Evolutionary conservation across 2,888 invertebrate species (phyloP).

Genomic region (Therioaphis trifolii): DNA sequence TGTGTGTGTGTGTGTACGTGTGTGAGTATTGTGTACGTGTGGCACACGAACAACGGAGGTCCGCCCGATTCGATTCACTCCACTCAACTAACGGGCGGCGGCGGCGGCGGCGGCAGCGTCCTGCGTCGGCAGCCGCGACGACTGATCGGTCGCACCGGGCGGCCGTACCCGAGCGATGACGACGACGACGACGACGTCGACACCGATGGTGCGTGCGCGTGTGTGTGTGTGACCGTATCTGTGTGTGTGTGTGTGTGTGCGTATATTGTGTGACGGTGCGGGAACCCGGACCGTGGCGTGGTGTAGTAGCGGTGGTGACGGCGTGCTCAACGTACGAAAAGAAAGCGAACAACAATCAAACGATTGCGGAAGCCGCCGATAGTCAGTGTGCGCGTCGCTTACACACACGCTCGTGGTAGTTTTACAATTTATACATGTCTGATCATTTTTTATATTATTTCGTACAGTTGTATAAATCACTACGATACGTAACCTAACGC

Average conservation of each 20-base stretch:
- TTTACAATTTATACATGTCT: no score
- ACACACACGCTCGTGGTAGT: background rate
- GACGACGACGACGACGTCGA: background rate
- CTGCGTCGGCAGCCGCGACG: background rate
- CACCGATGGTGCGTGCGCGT: background rate
- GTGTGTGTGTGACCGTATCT: background rate
- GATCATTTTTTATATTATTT: no score
- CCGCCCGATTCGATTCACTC: conserved; percentile 39
- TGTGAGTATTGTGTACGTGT: conserved; percentile 9
- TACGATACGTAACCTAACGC: no score
- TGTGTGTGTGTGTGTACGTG: conserved; percentile 15
- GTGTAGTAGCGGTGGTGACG: background rate
- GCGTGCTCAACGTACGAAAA: conserved; percentile 43
- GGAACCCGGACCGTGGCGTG: no score
- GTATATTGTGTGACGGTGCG: background rate
- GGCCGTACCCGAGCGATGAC: conserved; percentile 15
- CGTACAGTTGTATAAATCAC: no score
- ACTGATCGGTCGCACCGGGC: conserved; percentile 8
- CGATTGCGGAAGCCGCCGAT: conserved; percentile 62
- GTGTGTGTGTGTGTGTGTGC: background rate
- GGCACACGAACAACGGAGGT: conserved; percentile 18
- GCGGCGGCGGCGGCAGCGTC: background rate
- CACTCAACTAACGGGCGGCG: conserved; percentile 42
- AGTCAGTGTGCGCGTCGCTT: conserved; percentile 53
- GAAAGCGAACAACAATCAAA: conserved; percentile 60